Percentiles rank a stretch among this genome's conserved stretches.
These are phyloP conservation scores for Lathronympha strigana DNA, from an alignment of 2,888 invertebrate species.

Conservation along the genomic window DNA sequence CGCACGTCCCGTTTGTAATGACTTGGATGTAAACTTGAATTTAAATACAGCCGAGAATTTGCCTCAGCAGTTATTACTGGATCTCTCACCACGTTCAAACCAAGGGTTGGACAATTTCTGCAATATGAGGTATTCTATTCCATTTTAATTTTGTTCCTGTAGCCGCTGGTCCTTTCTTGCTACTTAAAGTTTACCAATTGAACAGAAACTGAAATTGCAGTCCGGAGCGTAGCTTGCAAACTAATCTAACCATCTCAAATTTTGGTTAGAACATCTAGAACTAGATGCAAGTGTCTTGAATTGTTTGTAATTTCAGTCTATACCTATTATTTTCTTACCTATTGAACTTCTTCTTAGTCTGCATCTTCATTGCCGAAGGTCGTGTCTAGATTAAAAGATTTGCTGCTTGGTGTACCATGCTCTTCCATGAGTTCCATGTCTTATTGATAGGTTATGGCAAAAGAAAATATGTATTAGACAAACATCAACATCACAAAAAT, in stretches of 20 bases:
- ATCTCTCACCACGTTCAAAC: constrained; percentile 15
- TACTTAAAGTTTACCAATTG: constrained; percentile 27
- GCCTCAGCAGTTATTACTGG: constrained; percentile 15
- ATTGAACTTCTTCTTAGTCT: too few species aligned
- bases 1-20: constrained; percentile 23
- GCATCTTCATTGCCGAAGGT: too few species aligned
- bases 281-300: not conserved
- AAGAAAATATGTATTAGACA: too few species aligned
- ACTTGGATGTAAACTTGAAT: constrained; percentile 19
- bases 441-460: too few species aligned
- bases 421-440: too few species aligned
- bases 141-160: constrained; percentile 18
- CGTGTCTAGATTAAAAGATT: too few species aligned
- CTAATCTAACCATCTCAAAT: constrained; percentile 21
- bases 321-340: too few species aligned
- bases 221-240: constrained; percentile 8
- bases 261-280: constrained; percentile 1
- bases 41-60: constrained; percentile 23
- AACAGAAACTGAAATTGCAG: constrained; percentile 31
- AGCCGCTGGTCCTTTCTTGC: constrained; percentile 29
- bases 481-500: too few species aligned
- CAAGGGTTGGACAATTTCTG: constrained; percentile 12
- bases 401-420: too few species aligned
- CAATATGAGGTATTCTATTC: constrained; percentile 19
- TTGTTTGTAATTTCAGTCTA: not conserved